Percentiles rank a stretch among this genome's conserved stretches.
Conservation (phyloP, 2,888 invertebrate genomes). For the Lepidonotus clava region DNA sequence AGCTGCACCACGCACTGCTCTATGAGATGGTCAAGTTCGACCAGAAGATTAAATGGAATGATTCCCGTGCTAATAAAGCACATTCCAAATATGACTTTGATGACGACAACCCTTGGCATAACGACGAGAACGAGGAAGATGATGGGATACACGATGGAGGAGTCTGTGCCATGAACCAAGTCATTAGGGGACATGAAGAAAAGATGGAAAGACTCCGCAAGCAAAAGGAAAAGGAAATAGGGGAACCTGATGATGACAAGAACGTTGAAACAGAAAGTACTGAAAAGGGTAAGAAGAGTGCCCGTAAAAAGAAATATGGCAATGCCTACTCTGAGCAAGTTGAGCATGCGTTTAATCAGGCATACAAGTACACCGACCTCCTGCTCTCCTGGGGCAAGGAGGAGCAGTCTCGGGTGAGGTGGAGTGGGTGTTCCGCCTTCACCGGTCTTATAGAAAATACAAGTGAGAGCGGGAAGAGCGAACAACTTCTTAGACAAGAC, state of each 20-base stretch:
- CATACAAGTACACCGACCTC: conserved; percentile 74
- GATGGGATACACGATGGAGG: conserved; percentile 67
- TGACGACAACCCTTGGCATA: conserved; percentile 68
- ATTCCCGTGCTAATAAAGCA: neutral
- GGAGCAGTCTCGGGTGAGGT: conserved; percentile 76
- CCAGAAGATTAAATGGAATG: conserved; percentile 70
- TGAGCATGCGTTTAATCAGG: conserved; percentile 72
- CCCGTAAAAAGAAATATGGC: conserved; percentile 61
- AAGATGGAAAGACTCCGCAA: conserved; percentile 65
- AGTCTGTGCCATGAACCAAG: conserved; percentile 72
- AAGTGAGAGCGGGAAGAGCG: neutral
- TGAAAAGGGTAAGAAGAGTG: conserved; percentile 58
- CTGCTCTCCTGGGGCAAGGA: conserved; percentile 77
- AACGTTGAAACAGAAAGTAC: conserved; percentile 55
- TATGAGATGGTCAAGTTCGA: conserved; percentile 78
- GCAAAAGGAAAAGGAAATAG: neutral
- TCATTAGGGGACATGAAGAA: conserved; percentile 74
- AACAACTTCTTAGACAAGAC: neutral
- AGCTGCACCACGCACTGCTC: conserved; percentile 75
- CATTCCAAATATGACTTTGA: neutral
- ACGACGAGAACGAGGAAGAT: conserved; percentile 68
- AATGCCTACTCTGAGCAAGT: conserved; percentile 70
- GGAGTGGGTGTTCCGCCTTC: conserved; percentile 77
- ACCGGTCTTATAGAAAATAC: conserved; percentile 70
- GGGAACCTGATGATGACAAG: neutral